These are phyloP conservation scores for Salvelinus fontinalis DNA, from an alignment of 2,113 vertebrate species.

Conservation along the genomic window DNA sequence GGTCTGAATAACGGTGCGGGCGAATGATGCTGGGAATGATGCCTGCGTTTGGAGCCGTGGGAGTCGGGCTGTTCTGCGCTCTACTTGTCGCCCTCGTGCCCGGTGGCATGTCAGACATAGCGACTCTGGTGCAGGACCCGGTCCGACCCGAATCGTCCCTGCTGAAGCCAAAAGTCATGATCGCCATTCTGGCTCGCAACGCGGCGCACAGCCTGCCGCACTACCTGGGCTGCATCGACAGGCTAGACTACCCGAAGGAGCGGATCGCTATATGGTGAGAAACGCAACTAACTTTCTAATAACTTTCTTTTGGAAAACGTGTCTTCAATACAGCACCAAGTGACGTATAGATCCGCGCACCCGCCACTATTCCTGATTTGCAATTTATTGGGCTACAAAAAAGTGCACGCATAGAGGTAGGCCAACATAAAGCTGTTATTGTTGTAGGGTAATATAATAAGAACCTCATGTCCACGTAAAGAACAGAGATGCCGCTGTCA, in stretches of 20 bases:
- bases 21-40: constrained; percentile 52
- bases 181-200: constrained; percentile 87
- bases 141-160: constrained; percentile 75
- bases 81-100: constrained; percentile 51
- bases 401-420: no score
- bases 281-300: not conserved
- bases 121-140: constrained; percentile 56
- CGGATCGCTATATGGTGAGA: constrained; percentile 89
- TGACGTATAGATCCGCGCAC: no score
- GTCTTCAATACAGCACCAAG: not conserved
- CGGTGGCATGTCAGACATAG: constrained; percentile 46
- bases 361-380: no score
- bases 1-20: constrained; percentile 22
- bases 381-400: no score
- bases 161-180: constrained; percentile 84
- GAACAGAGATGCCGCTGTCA: constrained; percentile 33
- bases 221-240: constrained; percentile 89
- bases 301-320: not conserved
- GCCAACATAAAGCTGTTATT: constrained; percentile 4
- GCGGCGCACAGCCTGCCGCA: constrained; percentile 84
- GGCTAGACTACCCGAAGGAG: constrained; percentile 88
- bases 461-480: constrained; percentile 33
- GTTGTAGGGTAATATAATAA: constrained; percentile 24
- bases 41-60: constrained; percentile 51
- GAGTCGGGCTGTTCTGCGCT: constrained; percentile 48